Evolutionary conservation across 1,140 invertebrate genomes (phyloP), one percentile per base, ranked within the genome.

Genomic region (Nasonia longicornis): DNA sequence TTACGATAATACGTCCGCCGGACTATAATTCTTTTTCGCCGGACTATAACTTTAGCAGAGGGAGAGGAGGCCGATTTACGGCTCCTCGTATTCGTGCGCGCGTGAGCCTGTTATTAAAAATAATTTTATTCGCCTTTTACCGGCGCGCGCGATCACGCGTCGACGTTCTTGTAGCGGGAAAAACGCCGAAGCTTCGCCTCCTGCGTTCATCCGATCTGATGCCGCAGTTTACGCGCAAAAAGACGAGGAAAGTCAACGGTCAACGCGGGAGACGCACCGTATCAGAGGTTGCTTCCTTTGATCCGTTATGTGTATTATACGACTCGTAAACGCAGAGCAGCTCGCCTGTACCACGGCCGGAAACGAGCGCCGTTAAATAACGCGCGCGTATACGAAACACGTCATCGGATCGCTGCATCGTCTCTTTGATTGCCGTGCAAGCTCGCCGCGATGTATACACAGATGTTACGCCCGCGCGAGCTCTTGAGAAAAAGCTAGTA

Each of bases 1-100:
- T 80, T 80, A 80, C 79, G 79, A 80, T 75, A 80, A 74, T 80
- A 80, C 45, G n/a, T 48, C 70, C n/a, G 11, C 26, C 26, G 22
- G 71, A 26, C 58, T 26, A 63, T 79, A 72, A 72, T 64, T 79
- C 69, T 79, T 71, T 64, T 72, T 72, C 26, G 20, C 0, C 29
- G 22, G 35, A 70, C 66, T 35, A 31, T 77, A 79, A 71, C 77
- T 35, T 71, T 71, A n/a, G 16, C 16, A 10, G 31, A 12, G 70
- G 29, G 31, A 7, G 16, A 6, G 12, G 31, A 8, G 71, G n/a
- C 16, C 22, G 35, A 72, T 71, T 79, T 63, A 71, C 45, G 20
- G 7, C 20, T 58, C n/a, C 20, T 58, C 52, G 52, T 58, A 58
- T 58, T 58, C 16, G 52, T 58, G 52, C n/a, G 7, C 52, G 52